A percentile compares a stretch with the other conserved stretches of the same genome.
Conservation (phyloP, 2,797 vertebrate genomes). For the Hyperoplus immaculatus region DNA sequence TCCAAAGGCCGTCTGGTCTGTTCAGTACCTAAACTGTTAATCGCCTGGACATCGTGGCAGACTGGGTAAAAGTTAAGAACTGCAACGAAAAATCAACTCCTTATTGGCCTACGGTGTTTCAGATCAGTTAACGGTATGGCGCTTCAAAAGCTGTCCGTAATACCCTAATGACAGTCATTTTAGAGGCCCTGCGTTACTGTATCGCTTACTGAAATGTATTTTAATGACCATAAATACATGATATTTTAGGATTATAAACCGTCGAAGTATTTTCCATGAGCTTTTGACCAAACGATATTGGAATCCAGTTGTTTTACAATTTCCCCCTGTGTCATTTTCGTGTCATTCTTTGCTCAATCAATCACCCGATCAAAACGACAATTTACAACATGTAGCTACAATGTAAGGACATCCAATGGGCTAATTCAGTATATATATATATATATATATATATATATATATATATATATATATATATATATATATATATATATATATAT, state of each 20-base stretch:
- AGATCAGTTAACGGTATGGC: neutral
- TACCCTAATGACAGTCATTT: fast-evolving
- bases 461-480: too few relatives aligned
- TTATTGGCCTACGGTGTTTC: neutral
- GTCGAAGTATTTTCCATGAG: neutral
- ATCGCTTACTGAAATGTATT: neutral
- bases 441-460: too few relatives aligned
- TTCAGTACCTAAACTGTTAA: neutral
- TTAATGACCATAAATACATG: neutral
- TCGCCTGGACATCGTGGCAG: neutral
- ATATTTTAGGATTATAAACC: neutral
- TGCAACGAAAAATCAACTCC: neutral
- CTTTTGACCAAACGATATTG: neutral
- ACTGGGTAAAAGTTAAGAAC: neutral
- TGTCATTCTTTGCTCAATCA: neutral
- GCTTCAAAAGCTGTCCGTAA: too few relatives aligned
- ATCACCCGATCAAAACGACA: neutral
- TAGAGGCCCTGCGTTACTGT: neutral
- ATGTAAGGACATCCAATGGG: neutral
- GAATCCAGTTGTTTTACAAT: neutral
- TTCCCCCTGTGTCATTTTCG: neutral
- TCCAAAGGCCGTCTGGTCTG: neutral
- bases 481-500: too few relatives aligned
- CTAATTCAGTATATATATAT: too few relatives aligned
- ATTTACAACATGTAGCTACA: neutral